Evolutionary conservation across 2,113 vertebrate species (phyloP).

Genomic region (Archilochus colubris): DNA sequence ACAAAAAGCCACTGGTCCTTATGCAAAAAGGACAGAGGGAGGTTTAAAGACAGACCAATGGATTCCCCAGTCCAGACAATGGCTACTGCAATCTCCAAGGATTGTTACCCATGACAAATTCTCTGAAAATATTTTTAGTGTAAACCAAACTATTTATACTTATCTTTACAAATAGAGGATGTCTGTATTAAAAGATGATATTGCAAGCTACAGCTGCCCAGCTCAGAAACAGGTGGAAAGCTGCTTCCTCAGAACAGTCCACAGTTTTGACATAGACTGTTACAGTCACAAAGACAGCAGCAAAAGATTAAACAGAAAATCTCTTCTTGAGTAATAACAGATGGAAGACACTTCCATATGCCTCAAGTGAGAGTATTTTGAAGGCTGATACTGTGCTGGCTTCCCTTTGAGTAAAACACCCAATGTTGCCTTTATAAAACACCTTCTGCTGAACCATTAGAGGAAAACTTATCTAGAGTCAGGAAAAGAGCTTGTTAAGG

Average conservation of each 20-base stretch:
- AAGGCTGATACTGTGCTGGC: background rate
- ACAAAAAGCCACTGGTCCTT: background rate
- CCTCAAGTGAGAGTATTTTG: background rate
- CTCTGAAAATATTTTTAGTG: background rate
- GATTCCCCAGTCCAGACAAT: background rate
- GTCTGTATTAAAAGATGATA: background rate
- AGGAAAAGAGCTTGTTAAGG: background rate
- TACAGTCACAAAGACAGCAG: background rate
- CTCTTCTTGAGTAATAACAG: background rate
- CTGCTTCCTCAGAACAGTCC: background rate
- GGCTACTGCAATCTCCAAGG: background rate
- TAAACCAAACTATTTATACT: background rate
- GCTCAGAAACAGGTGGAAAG: constrained; percentile 39
- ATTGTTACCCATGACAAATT: background rate
- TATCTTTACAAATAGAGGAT: background rate
- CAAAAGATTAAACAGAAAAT: constrained; percentile 32
- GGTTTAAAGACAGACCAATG: background rate
- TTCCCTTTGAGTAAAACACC: background rate
- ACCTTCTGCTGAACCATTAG: background rate
- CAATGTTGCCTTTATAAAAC: background rate
- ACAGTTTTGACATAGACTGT: background rate
- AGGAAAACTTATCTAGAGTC: background rate
- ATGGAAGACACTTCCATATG: background rate
- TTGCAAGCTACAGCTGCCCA: background rate
- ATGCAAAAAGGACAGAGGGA: background rate